Percentiles rank a stretch among this genome's conserved stretches.
These are phyloP conservation scores for Chionomys nivalis DNA, from an alignment of 2,113 vertebrate genomes.

Conservation along the genomic window DNA sequence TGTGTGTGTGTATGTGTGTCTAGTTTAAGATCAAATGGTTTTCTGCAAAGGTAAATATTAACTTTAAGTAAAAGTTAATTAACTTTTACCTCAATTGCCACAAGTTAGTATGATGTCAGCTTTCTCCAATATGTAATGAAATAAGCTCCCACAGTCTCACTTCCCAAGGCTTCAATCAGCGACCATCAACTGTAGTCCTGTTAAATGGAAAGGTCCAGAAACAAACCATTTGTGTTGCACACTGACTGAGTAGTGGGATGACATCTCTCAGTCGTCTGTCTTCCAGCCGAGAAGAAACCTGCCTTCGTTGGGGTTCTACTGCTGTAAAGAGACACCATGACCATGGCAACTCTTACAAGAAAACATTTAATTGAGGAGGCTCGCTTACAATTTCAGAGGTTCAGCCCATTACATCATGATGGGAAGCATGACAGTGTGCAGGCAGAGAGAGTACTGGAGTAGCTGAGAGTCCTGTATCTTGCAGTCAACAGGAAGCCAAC, in stretches of 20 bases:
- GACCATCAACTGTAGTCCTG: neutral
- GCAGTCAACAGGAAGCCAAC: neutral
- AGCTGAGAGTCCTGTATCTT: neutral
- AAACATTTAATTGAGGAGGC: neutral
- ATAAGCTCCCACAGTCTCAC: neutral
- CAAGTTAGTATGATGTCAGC: neutral
- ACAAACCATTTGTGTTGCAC: neutral
- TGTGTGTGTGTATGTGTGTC: too few species aligned
- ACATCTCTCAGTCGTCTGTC: too few species aligned
- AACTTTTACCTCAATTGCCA: neutral
- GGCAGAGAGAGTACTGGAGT: too few species aligned
- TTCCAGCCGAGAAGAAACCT: neutral
- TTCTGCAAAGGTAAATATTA: neutral
- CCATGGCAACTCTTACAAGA: neutral
- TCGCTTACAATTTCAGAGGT: neutral
- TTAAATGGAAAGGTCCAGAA: neutral
- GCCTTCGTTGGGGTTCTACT: neutral
- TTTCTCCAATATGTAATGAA: neutral
- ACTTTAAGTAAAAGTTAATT: neutral
- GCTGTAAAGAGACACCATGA: neutral
- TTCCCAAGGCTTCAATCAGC: neutral
- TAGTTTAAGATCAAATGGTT: neutral
- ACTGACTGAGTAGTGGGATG: neutral
- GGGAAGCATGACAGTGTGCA: neutral
- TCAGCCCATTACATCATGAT: neutral